These are phyloP conservation scores for Drosophila longiperda DNA, from an alignment of 2,888 invertebrate genomes.

Conservation along the genomic window DNA sequence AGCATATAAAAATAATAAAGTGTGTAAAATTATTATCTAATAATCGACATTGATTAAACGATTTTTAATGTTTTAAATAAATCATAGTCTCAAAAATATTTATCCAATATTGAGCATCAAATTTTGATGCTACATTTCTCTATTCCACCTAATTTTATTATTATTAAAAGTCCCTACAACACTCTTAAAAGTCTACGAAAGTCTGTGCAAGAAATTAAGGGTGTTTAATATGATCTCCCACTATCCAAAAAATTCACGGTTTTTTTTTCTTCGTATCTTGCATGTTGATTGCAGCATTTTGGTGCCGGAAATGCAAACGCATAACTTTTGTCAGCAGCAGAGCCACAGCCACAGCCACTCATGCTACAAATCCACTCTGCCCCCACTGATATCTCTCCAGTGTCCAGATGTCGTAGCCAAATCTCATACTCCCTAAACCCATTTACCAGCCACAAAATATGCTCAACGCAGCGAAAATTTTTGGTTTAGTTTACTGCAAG, in stretches of 20 bases:
- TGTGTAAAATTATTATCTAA: background rate
- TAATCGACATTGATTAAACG: background rate
- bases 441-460: conserved; percentile 68
- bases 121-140: background rate
- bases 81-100: background rate
- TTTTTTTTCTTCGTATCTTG: conserved; percentile 5
- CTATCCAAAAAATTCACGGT: background rate
- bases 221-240: background rate
- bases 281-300: conserved; percentile 46
- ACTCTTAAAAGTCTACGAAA: background rate
- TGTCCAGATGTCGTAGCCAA: conserved; percentile 43
- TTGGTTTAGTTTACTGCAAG: conserved; percentile 68
- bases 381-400: conserved; percentile 19
- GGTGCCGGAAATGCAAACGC: conserved; percentile 74
- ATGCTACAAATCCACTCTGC: conserved; percentile 3
- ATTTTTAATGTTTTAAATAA: background rate
- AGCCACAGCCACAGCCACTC: background rate
- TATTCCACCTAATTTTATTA: background rate
- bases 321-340: conserved; percentile 70
- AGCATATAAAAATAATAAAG: background rate
- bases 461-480: conserved; percentile 68
- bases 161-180: background rate
- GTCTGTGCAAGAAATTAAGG: background rate
- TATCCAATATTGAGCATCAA: background rate
- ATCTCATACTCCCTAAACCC: conserved; percentile 48